Conservation (phyloP, 2,888 invertebrate genomes). For the Nymphalis c-album region DNA sequence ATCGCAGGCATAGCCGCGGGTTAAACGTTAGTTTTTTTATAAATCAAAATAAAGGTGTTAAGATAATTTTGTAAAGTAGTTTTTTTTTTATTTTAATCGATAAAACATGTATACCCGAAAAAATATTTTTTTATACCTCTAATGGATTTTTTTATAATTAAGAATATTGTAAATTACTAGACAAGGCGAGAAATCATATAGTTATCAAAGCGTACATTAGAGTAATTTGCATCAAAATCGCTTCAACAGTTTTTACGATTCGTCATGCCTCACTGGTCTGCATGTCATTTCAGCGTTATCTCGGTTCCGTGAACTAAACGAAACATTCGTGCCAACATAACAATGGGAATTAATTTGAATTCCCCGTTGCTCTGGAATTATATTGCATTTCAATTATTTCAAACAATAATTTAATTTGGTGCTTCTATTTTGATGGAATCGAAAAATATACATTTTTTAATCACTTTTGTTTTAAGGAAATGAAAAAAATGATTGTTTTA, state of each 20-base stretch:
- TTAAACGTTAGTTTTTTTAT: too few relatives aligned
- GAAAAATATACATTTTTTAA: neutral
- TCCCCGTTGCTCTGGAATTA: neutral
- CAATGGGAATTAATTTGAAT: constrained; percentile 6
- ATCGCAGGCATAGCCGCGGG: too few relatives aligned
- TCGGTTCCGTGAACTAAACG: neutral
- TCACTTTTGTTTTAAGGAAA: neutral
- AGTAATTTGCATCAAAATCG: constrained; percentile 3
- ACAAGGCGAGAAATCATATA: neutral
- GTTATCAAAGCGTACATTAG: neutral
- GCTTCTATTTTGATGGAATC: neutral
- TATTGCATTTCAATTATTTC: constrained; percentile 2
- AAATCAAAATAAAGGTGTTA: too few relatives aligned
- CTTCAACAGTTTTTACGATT: neutral
- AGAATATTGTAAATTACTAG: too few relatives aligned
- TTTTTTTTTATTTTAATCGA: too few relatives aligned
- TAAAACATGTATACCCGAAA: too few relatives aligned
- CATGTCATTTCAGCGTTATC: constrained; percentile 3
- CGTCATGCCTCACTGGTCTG: neutral
- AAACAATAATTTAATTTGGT: neutral
- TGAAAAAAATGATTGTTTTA: neutral
- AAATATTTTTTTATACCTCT: too few relatives aligned
- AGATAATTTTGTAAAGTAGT: too few relatives aligned
- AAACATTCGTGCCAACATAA: constrained; percentile 1
- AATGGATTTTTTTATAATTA: too few relatives aligned